Evolutionary conservation across 2,888 invertebrate genomes (phyloP).

Genomic region (Melieria crassipennis): DNA sequence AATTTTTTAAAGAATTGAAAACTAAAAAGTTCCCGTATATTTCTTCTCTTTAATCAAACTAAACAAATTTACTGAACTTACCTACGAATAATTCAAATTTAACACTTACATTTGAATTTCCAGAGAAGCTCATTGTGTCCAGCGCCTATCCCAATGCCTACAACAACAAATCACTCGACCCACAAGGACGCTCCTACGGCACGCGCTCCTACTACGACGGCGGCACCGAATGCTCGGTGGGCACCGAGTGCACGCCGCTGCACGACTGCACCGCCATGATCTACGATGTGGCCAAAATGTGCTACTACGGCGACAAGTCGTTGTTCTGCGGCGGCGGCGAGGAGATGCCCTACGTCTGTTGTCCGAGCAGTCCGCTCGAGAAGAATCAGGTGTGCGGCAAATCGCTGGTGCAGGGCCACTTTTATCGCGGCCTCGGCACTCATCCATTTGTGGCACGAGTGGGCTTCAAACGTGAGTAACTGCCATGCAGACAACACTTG

Average conservation of each 20-base stretch:
- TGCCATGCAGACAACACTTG: background rate
- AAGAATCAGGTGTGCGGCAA: conserved; percentile 71
- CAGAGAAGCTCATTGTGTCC: conserved; percentile 45
- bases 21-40: no score
- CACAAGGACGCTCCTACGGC: conserved; percentile 47
- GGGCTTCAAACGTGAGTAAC: conserved; percentile 76
- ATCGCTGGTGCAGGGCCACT: conserved; percentile 73
- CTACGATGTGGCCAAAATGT: conserved; percentile 64
- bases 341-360: conserved; percentile 64
- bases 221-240: conserved; percentile 55
- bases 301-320: conserved; percentile 64
- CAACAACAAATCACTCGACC: conserved; percentile 32
- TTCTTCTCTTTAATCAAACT: no score
- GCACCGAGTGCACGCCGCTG: conserved; percentile 63
- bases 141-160: conserved; percentile 34
- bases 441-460: conserved; percentile 82
- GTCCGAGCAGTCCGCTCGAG: conserved; percentile 63
- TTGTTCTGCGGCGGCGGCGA: conserved; percentile 63
- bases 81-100: no score
- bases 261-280: conserved; percentile 64
- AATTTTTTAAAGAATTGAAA: no score
- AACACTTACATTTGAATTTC: background rate
- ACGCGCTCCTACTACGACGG: conserved; percentile 56
- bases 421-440: conserved; percentile 75
- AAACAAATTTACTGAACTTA: no score